Conservation (phyloP, 2,113 vertebrate genomes). For the Pagrus major region DNA sequence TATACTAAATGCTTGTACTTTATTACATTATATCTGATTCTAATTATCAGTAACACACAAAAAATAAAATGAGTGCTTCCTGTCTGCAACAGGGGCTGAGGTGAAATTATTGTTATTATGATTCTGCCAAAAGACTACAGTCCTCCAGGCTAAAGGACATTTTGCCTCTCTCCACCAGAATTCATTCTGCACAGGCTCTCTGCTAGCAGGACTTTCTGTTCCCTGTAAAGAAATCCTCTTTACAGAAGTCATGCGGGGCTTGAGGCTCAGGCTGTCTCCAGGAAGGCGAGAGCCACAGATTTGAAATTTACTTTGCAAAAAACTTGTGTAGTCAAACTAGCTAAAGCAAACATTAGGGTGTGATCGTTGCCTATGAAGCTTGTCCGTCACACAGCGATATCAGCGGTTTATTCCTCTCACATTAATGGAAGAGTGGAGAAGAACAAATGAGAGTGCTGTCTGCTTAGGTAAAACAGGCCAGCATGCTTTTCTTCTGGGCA, state of each 20-base stretch:
- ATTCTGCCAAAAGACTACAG: slow-evolving; percentile 37
- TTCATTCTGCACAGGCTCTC: slow-evolving; percentile 29
- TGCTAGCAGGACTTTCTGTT: slow-evolving; percentile 50
- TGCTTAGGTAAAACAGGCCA: slow-evolving; percentile 46
- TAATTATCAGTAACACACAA: not conserved
- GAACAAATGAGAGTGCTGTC: slow-evolving; percentile 27
- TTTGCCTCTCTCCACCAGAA: slow-evolving; percentile 48
- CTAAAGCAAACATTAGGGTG: slow-evolving; percentile 49
- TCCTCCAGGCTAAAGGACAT: slow-evolving; percentile 49
- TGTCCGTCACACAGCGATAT: slow-evolving; percentile 15
- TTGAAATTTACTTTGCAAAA: slow-evolving; percentile 55
- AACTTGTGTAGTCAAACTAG: slow-evolving; percentile 24
- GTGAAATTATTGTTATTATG: slow-evolving; percentile 41
- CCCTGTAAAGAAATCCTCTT: slow-evolving; percentile 55
- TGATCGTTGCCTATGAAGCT: slow-evolving; percentile 24
- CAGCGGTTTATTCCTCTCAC: slow-evolving; percentile 6
- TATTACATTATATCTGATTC: not conserved
- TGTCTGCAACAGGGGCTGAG: slow-evolving; percentile 5
- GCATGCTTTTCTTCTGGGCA: slow-evolving; percentile 24
- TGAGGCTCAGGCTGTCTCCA: slow-evolving; percentile 34
- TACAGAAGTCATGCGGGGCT: slow-evolving; percentile 36
- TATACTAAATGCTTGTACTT: not conserved
- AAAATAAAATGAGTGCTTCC: not conserved
- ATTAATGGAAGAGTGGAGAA: slow-evolving; percentile 42
- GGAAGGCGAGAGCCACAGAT: slow-evolving; percentile 45